Percentiles rank a stretch among this genome's conserved stretches.
phyloP scores from a whole-genome alignment of 1,140 invertebrate species.

The Mya arenaria region DNA sequence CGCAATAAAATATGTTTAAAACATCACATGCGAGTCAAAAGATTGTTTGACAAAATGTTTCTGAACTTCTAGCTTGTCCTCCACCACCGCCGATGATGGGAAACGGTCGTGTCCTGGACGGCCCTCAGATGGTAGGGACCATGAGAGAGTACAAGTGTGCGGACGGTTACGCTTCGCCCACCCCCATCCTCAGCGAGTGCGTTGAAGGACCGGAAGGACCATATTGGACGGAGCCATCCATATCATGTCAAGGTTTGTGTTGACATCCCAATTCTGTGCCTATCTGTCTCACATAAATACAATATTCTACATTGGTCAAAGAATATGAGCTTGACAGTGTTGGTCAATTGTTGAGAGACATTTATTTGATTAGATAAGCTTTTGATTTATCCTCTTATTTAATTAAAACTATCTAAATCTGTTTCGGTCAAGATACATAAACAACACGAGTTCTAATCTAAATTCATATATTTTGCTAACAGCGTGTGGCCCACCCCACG shows the following conservation, averaged over 20 bases:
- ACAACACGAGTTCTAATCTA: background rate
- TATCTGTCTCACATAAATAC: background rate
- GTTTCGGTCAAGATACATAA: too few relatives aligned
- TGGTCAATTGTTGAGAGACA: too few relatives aligned
- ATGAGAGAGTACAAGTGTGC: slow-evolving; percentile 29
- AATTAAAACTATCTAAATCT: too few relatives aligned
- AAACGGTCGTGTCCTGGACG: background rate
- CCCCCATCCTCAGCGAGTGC: background rate
- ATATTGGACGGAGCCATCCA: slow-evolving; percentile 1
- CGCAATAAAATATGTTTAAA: too few relatives aligned
- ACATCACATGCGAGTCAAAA: too few relatives aligned
- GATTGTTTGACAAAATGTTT: too few relatives aligned
- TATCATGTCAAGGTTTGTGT: slow-evolving; percentile 5
- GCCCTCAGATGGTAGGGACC: background rate
- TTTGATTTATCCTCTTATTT: too few relatives aligned
- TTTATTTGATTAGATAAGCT: too few relatives aligned
- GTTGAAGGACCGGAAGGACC: slow-evolving; percentile 17
- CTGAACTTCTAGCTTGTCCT: slow-evolving; percentile 36
- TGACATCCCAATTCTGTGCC: background rate
- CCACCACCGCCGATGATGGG: background rate
- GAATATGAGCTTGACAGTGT: slow-evolving; percentile 1
- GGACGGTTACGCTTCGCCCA: slow-evolving; percentile 16
- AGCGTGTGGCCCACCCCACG: slow-evolving; percentile 3
- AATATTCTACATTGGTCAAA: background rate
- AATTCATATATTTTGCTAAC: background rate